phyloP scores from a whole-genome alignment of 2,888 invertebrate species.

The Zaprionus bogoriensis region DNA sequence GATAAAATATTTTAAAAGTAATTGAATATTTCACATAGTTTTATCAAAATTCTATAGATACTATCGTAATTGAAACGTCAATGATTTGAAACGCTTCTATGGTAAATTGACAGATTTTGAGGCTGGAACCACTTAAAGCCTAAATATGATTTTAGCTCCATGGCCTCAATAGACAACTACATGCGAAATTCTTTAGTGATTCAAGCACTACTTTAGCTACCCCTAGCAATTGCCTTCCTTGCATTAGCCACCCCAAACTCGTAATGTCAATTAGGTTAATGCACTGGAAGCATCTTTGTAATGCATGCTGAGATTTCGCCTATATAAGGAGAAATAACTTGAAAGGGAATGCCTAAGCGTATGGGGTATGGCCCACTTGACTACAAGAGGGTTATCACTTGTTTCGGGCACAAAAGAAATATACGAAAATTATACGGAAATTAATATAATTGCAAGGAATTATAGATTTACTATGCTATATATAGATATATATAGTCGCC shows the following conservation, averaged over 20 bases:
- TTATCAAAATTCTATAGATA: too few species aligned
- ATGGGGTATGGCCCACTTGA: too few species aligned
- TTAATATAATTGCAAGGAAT: neutral
- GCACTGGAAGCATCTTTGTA: conserved; percentile 14
- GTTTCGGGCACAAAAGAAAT: too few species aligned
- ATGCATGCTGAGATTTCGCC: neutral
- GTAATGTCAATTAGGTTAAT: conserved; percentile 33
- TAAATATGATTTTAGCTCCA: too few species aligned
- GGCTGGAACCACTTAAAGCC: too few species aligned
- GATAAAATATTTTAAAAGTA: too few species aligned
- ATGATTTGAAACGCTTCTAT: too few species aligned
- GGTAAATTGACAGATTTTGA: too few species aligned
- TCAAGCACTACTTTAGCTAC: neutral
- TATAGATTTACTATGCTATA: neutral
- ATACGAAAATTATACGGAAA: neutral
- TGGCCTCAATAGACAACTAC: neutral
- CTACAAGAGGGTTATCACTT: too few species aligned
- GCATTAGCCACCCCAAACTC: conserved; percentile 7
- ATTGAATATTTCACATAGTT: too few species aligned
- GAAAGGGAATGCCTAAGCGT: neutral
- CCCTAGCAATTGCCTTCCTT: neutral
- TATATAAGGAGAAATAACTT: neutral
- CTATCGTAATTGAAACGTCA: too few species aligned
- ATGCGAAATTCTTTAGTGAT: neutral
- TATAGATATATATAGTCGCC: neutral